Evolutionary conservation across 2,888 invertebrate species (phyloP).

Genomic region (Dastarcus helophoroides): DNA sequence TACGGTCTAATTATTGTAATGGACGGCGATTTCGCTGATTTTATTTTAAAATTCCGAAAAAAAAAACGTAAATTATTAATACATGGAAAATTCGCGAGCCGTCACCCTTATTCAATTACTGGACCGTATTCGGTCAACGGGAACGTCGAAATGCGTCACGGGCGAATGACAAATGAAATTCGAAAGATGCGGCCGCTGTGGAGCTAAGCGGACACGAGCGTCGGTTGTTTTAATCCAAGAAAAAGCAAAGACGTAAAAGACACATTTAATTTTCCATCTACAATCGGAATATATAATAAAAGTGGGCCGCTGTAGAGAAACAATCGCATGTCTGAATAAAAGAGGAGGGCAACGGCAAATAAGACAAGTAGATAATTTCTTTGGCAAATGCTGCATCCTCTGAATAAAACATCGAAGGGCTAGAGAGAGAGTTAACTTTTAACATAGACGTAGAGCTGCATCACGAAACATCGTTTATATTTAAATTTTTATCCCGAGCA

Average conservation of each 20-base stretch:
- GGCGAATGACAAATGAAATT: too few species aligned
- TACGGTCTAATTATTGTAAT: too few species aligned
- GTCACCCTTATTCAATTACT: too few species aligned
- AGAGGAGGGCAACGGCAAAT: slow-evolving; percentile 29
- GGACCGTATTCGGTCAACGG: too few species aligned
- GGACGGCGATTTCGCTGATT: too few species aligned
- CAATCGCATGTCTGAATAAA: slow-evolving; percentile 29
- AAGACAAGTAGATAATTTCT: slow-evolving; percentile 34
- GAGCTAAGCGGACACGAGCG: not conserved
- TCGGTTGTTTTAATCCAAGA: slow-evolving; percentile 17
- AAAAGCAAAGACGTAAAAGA: slow-evolving; percentile 23
- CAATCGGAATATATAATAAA: slow-evolving; percentile 26
- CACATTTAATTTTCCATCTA: slow-evolving; percentile 30
- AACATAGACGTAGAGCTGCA: slow-evolving; percentile 21
- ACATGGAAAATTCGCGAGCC: too few species aligned
- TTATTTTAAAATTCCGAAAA: too few species aligned
- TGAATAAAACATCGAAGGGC: slow-evolving; percentile 29
- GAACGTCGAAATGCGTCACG: too few species aligned
- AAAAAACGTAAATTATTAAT: too few species aligned
- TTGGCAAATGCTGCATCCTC: slow-evolving; percentile 31
- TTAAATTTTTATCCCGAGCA: slow-evolving; percentile 28
- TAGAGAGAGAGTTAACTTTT: slow-evolving; percentile 19
- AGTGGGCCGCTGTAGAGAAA: slow-evolving; percentile 24
- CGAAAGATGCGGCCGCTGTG: not conserved
- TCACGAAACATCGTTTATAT: slow-evolving; percentile 29